Evolutionary conservation across 2,113 vertebrate species (phyloP).

Genomic region (Aspiorhynchus laticeps): DNA sequence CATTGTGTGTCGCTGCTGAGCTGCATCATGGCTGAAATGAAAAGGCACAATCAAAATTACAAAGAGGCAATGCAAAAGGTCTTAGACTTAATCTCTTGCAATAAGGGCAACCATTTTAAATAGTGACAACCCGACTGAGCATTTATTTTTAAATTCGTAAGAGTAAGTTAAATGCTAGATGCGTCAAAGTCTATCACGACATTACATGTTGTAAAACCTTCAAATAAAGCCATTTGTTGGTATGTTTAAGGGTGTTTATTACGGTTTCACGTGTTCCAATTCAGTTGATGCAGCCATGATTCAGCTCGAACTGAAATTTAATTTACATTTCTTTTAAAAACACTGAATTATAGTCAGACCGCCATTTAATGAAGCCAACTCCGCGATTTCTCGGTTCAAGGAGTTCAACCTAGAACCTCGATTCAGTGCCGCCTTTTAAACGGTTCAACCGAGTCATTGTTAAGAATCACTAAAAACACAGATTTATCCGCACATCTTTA

Average conservation of each 20-base stretch:
- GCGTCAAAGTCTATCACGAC: too few species aligned
- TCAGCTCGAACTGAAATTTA: neutral
- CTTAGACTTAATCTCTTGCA: neutral
- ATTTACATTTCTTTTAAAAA: neutral
- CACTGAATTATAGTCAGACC: neutral
- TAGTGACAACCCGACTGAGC: neutral
- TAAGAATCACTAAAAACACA: neutral
- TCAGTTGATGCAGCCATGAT: neutral
- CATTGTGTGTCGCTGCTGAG: constrained; percentile 68
- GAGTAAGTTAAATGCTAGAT: too few species aligned
- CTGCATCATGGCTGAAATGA: constrained; percentile 74
- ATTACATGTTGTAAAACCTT: neutral
- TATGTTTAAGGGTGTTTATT: neutral
- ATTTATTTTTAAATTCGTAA: too few species aligned
- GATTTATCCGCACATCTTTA: neutral
- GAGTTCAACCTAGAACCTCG: neutral
- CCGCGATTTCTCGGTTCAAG: neutral
- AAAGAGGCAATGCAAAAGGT: neutral
- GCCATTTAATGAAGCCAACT: neutral
- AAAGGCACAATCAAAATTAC: neutral
- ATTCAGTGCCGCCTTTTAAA: neutral
- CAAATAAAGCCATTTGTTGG: neutral
- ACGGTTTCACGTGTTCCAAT: neutral
- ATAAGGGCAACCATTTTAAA: neutral
- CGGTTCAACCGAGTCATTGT: neutral